phyloP scores from a whole-genome alignment of 1,140 invertebrate genomes.

The Maconellicoccus hirsutus region DNA sequence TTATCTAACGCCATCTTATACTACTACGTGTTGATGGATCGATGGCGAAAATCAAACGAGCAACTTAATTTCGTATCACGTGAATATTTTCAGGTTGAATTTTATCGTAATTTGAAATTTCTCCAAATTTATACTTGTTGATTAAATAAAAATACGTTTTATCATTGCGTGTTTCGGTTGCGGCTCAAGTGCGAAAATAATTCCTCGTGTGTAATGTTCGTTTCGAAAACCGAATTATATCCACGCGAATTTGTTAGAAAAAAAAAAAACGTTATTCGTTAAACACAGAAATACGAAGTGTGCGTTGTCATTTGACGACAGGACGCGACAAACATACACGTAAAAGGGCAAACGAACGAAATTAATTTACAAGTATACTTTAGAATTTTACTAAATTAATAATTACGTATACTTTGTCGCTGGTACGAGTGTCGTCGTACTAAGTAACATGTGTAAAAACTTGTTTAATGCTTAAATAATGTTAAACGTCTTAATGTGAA shows the following conservation, averaged over 20 bases:
- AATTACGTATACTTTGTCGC: too few relatives aligned
- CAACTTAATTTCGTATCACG: neutral
- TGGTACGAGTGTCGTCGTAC: neutral
- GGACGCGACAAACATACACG: neutral
- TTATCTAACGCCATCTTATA: neutral
- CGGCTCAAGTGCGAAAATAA: too few relatives aligned
- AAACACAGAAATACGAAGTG: too few relatives aligned
- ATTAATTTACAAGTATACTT: neutral
- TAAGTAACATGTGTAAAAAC: neutral
- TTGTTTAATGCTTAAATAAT: constrained; percentile 6
- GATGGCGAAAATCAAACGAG: neutral
- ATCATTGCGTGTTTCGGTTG: neutral
- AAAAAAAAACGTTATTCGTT: too few relatives aligned
- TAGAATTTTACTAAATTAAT: too few relatives aligned
- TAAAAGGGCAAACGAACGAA: neutral
- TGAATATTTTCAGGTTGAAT: too few relatives aligned
- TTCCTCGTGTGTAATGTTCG: too few relatives aligned
- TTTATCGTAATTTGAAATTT: too few relatives aligned
- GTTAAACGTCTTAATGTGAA: neutral
- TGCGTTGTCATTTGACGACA: too few relatives aligned
- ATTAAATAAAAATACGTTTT: neutral
- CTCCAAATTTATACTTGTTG: neutral
- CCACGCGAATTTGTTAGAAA: too few relatives aligned
- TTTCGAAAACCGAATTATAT: too few relatives aligned
- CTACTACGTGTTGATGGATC: neutral